Evolutionary conservation across 2,113 vertebrate genomes (phyloP), one percentile per base, ranked within the genome.

Genomic region (Ctenodactylus gundi): DNA sequence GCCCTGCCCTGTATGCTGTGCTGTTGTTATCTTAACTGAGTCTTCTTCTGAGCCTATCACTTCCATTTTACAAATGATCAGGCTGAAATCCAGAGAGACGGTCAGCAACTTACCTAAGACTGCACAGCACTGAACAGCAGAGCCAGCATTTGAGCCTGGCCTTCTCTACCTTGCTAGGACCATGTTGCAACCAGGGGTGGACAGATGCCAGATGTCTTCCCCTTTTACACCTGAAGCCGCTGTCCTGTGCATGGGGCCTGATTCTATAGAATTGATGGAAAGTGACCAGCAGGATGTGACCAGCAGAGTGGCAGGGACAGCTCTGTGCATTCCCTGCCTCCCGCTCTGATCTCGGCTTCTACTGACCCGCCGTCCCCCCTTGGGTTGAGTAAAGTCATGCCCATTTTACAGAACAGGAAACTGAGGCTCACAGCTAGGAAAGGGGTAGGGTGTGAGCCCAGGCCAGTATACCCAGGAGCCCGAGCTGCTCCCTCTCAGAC

Each of bases 341-440:
- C 57, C 15, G 9, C 23, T 44, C 67, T 15, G 51, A 14, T 60
- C n/a, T 39, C 57, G 78, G 46, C 39, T 88, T 72, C 62, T 18
- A 0, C 3, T 23, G 72, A 44, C 41, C 81, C 68, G 23, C n/a
- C 0, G 29, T 34, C 91, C 11, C 49, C 57, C 7, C 0, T 0
- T 1, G 51, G 60, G 31, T 41, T 55, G 2, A 64, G 57, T 21
- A n/a, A 21, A 41, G 46, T 55, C 75, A 62, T 39, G 10, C 39
- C 62, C 34, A 6, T 85, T 91, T 78, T 12, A 92, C 25, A 82
- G n/a, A 95, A 91, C 65, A 80, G 51, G 49, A 85, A 67, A 77
- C 87, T 7, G 72, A 85, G 72, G 85, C 49, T 78, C 67, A n/a
- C 67, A 2, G 34, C 3, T 12, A 78, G 25, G 49, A 75, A n/a